These are phyloP conservation scores for Uropetala carovei DNA, from an alignment of 2,888 invertebrate genomes.

Conservation along the genomic window DNA sequence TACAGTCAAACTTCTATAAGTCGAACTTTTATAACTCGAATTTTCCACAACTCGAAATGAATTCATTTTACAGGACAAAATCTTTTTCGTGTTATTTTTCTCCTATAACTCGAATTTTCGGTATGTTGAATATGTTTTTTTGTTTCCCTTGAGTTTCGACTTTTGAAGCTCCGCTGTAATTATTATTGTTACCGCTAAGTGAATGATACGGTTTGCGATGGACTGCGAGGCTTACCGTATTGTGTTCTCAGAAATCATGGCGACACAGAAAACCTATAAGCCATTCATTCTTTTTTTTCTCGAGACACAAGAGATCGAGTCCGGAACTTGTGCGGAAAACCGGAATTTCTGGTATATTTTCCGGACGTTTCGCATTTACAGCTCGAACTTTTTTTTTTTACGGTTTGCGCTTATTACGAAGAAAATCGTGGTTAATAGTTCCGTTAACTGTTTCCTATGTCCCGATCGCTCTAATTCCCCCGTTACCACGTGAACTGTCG, in stretches of 20 bases:
- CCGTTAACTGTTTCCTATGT: neutral
- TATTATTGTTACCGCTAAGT: too few species aligned
- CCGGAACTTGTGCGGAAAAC: neutral
- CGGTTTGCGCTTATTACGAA: neutral
- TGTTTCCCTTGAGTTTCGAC: too few species aligned
- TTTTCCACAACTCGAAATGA: too few species aligned
- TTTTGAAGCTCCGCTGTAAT: too few species aligned
- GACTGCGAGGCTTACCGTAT: too few species aligned
- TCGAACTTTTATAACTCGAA: too few species aligned
- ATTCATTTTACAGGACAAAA: too few species aligned
- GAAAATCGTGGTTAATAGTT: neutral
- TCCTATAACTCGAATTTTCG: too few species aligned
- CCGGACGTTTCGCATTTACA: neutral
- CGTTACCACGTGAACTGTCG: neutral
- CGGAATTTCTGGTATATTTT: neutral
- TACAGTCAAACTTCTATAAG: too few species aligned
- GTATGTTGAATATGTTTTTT: too few species aligned
- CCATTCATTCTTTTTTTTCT: neutral
- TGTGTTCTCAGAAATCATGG: neutral
- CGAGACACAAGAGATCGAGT: neutral
- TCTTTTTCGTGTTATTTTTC: too few species aligned
- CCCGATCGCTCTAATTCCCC: neutral
- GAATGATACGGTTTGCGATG: too few species aligned
- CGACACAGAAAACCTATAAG: neutral
- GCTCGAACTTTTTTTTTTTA: neutral